Conservation (phyloP, 2,888 invertebrate species). For the Adelognathus sp. region DNA sequence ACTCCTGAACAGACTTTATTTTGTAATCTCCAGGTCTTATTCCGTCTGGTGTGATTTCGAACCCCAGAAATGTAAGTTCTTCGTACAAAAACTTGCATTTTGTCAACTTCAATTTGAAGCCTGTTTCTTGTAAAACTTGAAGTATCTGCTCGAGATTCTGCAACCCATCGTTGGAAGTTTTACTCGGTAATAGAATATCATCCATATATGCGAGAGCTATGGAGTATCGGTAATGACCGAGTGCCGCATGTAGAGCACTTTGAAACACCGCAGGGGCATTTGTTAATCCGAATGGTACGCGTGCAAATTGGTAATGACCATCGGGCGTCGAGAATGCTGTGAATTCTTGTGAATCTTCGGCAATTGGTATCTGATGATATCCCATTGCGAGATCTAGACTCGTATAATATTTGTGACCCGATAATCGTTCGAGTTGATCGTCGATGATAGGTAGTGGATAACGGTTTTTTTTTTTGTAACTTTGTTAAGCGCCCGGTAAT, state of each 20-base stretch:
- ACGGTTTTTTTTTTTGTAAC: slow-evolving; percentile 68
- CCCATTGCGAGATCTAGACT: slow-evolving; percentile 71
- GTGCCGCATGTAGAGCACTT: slow-evolving; percentile 68
- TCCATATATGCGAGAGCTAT: slow-evolving; percentile 62
- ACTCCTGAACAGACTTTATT: slow-evolving; percentile 49
- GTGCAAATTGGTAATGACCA: slow-evolving; percentile 73
- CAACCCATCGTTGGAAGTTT: slow-evolving; percentile 55
- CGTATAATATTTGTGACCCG: slow-evolving; percentile 67
- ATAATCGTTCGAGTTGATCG: slow-evolving; percentile 70
- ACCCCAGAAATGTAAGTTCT: slow-evolving; percentile 56
- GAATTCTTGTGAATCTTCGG: slow-evolving; percentile 66
- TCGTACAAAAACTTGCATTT: slow-evolving; percentile 54
- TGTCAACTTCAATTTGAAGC: slow-evolving; percentile 45
- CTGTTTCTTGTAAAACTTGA: slow-evolving; percentile 21
- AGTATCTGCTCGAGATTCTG: slow-evolving; percentile 22
- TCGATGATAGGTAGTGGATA: slow-evolving; percentile 75
- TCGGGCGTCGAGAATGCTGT: slow-evolving; percentile 76
- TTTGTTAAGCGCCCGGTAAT: slow-evolving; percentile 68
- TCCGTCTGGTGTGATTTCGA: slow-evolving; percentile 45
- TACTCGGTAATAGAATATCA: slow-evolving; percentile 64
- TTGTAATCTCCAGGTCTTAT: slow-evolving; percentile 56
- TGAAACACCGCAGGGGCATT: slow-evolving; percentile 77
- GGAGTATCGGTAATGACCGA: slow-evolving; percentile 31
- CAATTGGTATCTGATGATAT: slow-evolving; percentile 73
- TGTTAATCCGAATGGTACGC: slow-evolving; percentile 76